phyloP scores from a whole-genome alignment of 2,797 vertebrate species.

The Leucoraja ocellata region DNA sequence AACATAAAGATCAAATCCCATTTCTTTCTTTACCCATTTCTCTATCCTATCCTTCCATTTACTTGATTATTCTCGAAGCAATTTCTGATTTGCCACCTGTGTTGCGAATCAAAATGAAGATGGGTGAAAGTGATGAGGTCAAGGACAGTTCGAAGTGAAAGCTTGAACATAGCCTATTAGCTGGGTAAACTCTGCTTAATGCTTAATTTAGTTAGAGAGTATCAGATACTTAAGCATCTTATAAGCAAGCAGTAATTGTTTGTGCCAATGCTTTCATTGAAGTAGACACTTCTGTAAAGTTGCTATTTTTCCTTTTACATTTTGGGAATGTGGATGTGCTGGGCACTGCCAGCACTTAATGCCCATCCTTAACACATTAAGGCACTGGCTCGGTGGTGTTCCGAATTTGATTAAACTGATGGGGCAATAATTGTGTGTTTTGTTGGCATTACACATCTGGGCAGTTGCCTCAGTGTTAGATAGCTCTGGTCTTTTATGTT shows the following conservation, averaged over 20 bases:
- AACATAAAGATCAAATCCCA: neutral
- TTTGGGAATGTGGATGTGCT: no score
- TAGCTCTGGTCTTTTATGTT: no score
- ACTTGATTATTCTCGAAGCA: no score
- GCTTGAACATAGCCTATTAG: conserved; percentile 25
- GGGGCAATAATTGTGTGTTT: no score
- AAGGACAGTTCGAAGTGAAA: neutral
- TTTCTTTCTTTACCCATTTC: no score
- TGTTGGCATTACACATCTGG: no score
- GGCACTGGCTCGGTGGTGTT: no score
- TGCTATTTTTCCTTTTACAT: neutral
- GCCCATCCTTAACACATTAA: no score
- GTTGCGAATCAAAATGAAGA: neutral
- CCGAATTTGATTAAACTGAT: no score
- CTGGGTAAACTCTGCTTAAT: conserved; percentile 23
- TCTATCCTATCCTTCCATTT: neutral
- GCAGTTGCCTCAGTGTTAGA: no score
- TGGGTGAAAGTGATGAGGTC: conserved; percentile 7
- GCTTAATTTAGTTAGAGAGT: neutral
- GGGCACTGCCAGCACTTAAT: no score
- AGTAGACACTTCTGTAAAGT: neutral
- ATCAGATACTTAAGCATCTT: neutral
- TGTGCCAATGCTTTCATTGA: neutral
- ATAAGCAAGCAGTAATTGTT: neutral
- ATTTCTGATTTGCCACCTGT: neutral